Base-by-base conservation (phyloP, 2,888 invertebrate species). In the Temnothorax unifasciatus region DNA sequence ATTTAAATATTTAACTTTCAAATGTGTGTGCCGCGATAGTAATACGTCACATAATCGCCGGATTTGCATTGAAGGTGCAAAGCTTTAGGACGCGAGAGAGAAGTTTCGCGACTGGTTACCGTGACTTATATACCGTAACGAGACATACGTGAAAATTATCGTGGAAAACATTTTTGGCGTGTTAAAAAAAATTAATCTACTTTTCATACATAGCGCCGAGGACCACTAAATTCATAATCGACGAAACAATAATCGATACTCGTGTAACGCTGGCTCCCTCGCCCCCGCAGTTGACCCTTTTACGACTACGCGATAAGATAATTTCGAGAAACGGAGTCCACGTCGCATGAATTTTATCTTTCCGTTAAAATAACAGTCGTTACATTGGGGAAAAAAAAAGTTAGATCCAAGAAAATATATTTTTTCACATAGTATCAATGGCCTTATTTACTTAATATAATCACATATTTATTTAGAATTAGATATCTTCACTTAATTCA, bases 231-330 rank as follows among this genome's bases (percentile, higher is more conserved):
- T 54, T 4, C 38, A 9, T 25, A 5, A 15, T 2, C 8, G 1
- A 76, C 18, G 25, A 54, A 41, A 54, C 3, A 68, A 68, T n/a
- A 29, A 77, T 1, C 15, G 34, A 71, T 59, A 34, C 11, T 59
- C 6, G 18, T 21, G 41, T 25, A 34, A 59, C 15, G 18, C 1
- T 34, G 34, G 11, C 8, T 9, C 11, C 41, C 41, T 41, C 29
- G 9, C 41, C 25, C 38, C 21, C 25, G 11, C n/a, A 13, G 21
- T 57, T 71, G 59, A 81, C 79, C 79, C 47, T 68, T 52, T 64
- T 77, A 68, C 13, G 15, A 8, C 21, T 18, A 47, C 6, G 41
- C 3, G 79, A 81, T 81, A 71, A 81, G 73, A 81, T 81, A 73
- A 79, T 41, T 71, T 47, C 9, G 0, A 57, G 13, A 15, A 71